Evolutionary conservation across 2,113 vertebrate species (phyloP).

Genomic region (Puffinus mauretanicus): DNA sequence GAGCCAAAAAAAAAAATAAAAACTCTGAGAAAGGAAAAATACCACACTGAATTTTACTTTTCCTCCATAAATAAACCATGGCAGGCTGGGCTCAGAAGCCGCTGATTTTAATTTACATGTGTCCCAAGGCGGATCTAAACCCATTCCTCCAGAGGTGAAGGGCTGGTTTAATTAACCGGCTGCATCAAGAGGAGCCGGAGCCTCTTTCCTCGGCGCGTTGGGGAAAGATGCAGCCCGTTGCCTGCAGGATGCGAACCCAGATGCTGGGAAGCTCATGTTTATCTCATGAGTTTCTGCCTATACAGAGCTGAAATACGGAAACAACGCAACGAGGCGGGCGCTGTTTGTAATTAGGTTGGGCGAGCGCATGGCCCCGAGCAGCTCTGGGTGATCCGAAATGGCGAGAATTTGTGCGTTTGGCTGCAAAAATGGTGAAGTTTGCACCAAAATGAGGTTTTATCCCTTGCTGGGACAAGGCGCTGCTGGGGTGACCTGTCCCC

Average conservation of each 20-base stretch:
- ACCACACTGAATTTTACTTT: not conserved
- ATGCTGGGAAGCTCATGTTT: constrained; percentile 23
- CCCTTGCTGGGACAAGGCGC: not conserved
- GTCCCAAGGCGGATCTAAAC: constrained; percentile 15
- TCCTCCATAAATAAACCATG: constrained; percentile 21
- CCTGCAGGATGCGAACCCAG: not conserved
- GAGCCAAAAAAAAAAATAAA: not conserved
- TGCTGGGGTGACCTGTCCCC: not conserved
- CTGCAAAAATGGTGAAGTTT: not conserved
- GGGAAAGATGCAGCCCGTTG: not conserved
- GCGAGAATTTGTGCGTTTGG: fast-evolving
- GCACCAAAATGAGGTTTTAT: not conserved
- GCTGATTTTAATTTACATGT: constrained; percentile 28
- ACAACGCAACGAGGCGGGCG: fast-evolving
- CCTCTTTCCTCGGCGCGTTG: not conserved
- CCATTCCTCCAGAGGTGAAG: not conserved
- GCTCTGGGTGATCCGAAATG: not conserved
- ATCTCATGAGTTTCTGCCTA: not conserved
- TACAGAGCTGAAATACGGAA: not conserved
- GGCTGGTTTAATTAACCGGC: constrained; percentile 32
- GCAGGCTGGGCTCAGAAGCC: not conserved
- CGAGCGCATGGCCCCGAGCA: fast-evolving
- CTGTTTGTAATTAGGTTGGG: not conserved
- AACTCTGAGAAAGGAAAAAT: not conserved
- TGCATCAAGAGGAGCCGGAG: not conserved